Evolutionary conservation across 2,113 vertebrate genomes (phyloP).

Genomic region (Anas platyrhynchos): DNA sequence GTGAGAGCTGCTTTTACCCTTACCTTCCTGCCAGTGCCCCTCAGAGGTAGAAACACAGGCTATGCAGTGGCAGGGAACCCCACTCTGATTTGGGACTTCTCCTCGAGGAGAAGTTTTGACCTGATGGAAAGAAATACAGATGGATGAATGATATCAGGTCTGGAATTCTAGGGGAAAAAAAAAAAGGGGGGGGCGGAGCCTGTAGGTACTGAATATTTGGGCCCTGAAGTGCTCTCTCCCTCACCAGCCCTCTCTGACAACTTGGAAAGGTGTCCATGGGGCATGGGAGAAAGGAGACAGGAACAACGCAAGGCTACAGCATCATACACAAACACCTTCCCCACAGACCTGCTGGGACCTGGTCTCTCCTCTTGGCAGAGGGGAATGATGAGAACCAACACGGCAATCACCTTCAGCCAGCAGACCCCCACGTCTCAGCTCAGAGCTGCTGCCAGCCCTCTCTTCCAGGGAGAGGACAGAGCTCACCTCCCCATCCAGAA

Average conservation of each 20-base stretch:
- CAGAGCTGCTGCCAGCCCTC: slow-evolving; percentile 19
- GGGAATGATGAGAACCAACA: background rate
- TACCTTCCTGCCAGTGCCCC: fast-evolving
- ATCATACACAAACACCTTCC: background rate
- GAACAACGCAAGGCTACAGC: background rate
- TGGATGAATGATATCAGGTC: background rate
- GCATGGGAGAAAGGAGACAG: background rate
- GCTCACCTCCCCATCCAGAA: slow-evolving; percentile 44
- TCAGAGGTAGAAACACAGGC: background rate
- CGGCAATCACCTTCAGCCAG: background rate
- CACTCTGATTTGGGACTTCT: background rate
- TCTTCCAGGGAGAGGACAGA: slow-evolving; percentile 17
- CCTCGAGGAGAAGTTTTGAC: background rate
- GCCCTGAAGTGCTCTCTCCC: background rate
- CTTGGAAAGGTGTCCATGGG: background rate
- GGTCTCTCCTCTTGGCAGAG: background rate
- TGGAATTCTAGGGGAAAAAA: background rate
- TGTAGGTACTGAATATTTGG: background rate
- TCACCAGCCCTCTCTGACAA: background rate
- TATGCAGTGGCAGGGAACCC: background rate
- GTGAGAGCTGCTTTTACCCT: background rate
- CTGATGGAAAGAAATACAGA: background rate
- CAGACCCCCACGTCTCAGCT: background rate
- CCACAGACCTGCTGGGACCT: background rate
- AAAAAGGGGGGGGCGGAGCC: background rate